Percentiles rank a stretch among this genome's conserved stretches.
Conservation (phyloP, 2,888 invertebrate species). For the Gandaritis pyraliata region DNA sequence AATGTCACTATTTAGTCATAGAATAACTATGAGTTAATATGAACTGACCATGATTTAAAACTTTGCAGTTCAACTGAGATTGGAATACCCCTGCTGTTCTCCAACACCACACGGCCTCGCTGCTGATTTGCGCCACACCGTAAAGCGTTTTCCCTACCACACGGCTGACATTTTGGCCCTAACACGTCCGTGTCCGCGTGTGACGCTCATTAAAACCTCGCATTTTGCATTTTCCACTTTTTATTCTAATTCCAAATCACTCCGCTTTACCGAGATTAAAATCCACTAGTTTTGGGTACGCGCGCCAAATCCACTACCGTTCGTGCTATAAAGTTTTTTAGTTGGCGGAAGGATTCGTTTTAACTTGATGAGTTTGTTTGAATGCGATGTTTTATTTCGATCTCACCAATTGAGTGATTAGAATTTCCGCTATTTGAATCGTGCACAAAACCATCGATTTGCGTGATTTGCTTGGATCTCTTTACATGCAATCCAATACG, state of each 20-base stretch:
- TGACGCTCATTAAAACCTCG: conserved; percentile 64
- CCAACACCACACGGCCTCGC: background rate
- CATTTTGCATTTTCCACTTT: conserved; percentile 49
- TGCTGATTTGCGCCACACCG: conserved; percentile 45
- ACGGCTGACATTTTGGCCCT: conserved; percentile 69
- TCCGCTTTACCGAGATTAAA: conserved; percentile 47
- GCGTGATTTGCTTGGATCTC: background rate
- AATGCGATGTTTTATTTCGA: conserved; percentile 13
- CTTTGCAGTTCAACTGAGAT: too few species aligned
- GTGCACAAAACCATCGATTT: conserved; percentile 7
- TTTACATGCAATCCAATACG: conserved; percentile 15
- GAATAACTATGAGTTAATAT: too few species aligned
- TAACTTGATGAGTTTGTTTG: conserved; percentile 39
- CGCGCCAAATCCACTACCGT: conserved; percentile 39
- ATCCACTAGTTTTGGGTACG: conserved; percentile 28
- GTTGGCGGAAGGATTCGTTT: conserved; percentile 31
- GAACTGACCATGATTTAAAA: too few species aligned
- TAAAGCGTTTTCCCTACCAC: conserved; percentile 64
- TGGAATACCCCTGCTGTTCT: too few species aligned
- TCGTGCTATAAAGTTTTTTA: conserved; percentile 27
- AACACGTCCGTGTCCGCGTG: conserved; percentile 62
- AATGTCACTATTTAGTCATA: too few species aligned
- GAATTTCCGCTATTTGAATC: conserved; percentile 7
- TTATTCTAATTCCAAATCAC: conserved; percentile 35
- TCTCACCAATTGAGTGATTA: conserved; percentile 13